Conservation (phyloP, 1,140 invertebrate species). For the Xylocopa sonorina region DNA sequence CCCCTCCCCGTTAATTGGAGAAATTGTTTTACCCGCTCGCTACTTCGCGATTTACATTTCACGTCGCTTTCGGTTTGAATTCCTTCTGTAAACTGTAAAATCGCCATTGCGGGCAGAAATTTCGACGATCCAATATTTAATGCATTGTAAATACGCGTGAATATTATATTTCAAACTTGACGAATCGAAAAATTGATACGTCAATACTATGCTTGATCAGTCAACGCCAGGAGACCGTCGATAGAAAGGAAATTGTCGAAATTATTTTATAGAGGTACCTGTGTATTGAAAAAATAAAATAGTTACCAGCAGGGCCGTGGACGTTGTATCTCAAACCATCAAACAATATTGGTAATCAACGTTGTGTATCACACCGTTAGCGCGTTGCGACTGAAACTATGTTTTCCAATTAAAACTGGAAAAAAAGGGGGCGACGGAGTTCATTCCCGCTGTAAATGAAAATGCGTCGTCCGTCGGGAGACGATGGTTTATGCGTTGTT, state of each 20-base stretch:
- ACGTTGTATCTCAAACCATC: neutral
- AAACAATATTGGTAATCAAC: conserved; percentile 28
- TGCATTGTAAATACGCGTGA: too few relatives aligned
- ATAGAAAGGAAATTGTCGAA: too few relatives aligned
- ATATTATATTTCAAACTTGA: neutral
- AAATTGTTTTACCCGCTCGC: conserved; percentile 2
- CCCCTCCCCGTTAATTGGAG: neutral
- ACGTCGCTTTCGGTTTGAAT: neutral
- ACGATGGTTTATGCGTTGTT: neutral
- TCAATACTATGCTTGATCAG: too few relatives aligned
- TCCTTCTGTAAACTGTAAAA: neutral
- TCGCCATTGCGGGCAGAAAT: neutral
- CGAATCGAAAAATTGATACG: too few relatives aligned
- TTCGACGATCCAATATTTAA: neutral
- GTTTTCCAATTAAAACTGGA: conserved; percentile 20
- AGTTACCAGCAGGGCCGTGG: neutral
- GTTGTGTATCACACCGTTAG: conserved; percentile 23
- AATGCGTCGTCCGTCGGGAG: neutral
- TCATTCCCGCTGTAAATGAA: conserved; percentile 4
- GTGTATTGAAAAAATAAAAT: too few relatives aligned
- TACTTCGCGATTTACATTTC: neutral
- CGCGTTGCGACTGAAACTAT: neutral
- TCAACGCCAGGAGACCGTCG: too few relatives aligned
- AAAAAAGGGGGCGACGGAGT: neutral
- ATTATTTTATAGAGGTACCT: too few relatives aligned